phyloP scores from a whole-genome alignment of 2,113 vertebrate genomes.

The Halcyon senegalensis region DNA sequence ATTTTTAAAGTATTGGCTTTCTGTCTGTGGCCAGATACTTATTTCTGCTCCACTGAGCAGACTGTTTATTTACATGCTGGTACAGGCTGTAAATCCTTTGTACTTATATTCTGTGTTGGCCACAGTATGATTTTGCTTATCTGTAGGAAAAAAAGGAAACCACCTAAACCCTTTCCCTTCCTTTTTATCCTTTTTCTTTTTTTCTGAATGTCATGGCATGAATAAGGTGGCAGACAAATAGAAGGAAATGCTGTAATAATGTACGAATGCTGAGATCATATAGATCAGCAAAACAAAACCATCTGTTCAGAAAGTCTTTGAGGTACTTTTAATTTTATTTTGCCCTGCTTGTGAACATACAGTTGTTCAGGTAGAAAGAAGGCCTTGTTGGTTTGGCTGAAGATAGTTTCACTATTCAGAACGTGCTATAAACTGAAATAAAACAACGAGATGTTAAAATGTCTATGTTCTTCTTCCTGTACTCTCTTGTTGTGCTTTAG shows the following conservation, averaged over 20 bases:
- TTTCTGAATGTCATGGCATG: neutral
- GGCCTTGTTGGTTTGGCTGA: neutral
- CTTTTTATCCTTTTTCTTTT: too few species aligned
- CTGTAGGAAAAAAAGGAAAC: neutral
- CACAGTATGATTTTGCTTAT: constrained; percentile 21
- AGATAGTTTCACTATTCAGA: neutral
- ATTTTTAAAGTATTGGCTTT: constrained; percentile 74
- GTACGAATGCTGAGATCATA: neutral
- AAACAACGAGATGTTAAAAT: neutral
- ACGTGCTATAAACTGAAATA: neutral
- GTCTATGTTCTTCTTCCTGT: neutral
- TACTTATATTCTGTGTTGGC: constrained; percentile 35
- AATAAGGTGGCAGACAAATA: neutral
- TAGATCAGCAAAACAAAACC: neutral
- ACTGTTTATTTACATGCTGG: constrained; percentile 65
- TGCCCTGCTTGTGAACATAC: neutral
- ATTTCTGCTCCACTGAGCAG: constrained; percentile 54
- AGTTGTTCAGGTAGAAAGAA: neutral
- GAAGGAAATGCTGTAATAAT: neutral
- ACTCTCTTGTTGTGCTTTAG: neutral
- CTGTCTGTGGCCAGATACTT: constrained; percentile 61
- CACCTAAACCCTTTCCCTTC: neutral
- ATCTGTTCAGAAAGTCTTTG: constrained; percentile 14
- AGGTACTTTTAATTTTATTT: constrained; percentile 3
- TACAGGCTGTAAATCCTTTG: constrained; percentile 60